A percentile compares a stretch with the other conserved stretches of the same genome.
Evolutionary conservation across 2,888 invertebrate species (phyloP).

Genomic region (Philonicus albiceps): DNA sequence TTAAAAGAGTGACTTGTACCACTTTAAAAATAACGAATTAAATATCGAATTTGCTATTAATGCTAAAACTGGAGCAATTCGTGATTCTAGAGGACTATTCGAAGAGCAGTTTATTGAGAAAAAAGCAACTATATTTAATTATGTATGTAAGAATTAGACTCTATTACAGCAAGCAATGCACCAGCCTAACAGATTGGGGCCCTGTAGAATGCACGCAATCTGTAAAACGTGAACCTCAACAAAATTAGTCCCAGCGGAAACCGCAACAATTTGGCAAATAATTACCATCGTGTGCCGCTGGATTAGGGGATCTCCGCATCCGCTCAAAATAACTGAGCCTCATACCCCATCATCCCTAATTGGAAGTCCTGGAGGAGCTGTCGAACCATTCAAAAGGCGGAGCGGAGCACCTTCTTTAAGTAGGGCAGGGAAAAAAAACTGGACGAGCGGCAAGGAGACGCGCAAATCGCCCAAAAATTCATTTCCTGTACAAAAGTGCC

Average conservation of each 20-base stretch:
- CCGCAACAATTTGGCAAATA: background rate
- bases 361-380: background rate
- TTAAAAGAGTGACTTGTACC: too few species aligned
- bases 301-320: background rate
- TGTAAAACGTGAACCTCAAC: background rate
- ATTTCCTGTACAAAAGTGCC: background rate
- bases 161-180: background rate
- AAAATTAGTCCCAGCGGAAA: background rate
- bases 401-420: background rate
- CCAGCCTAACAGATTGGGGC: background rate
- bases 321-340: background rate
- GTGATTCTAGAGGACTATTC: too few species aligned
- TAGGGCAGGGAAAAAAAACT: background rate
- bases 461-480: background rate
- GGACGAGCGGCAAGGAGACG: background rate
- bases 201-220: background rate
- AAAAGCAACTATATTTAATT: too few species aligned
- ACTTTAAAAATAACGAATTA: too few species aligned
- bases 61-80: too few species aligned
- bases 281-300: background rate
- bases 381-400: background rate
- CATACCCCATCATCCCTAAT: background rate
- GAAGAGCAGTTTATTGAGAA: too few species aligned
- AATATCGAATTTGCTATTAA: too few species aligned
- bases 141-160: background rate